Conservation (phyloP, 1,140 invertebrate genomes). For the Acyrthosiphon pisum region DNA sequence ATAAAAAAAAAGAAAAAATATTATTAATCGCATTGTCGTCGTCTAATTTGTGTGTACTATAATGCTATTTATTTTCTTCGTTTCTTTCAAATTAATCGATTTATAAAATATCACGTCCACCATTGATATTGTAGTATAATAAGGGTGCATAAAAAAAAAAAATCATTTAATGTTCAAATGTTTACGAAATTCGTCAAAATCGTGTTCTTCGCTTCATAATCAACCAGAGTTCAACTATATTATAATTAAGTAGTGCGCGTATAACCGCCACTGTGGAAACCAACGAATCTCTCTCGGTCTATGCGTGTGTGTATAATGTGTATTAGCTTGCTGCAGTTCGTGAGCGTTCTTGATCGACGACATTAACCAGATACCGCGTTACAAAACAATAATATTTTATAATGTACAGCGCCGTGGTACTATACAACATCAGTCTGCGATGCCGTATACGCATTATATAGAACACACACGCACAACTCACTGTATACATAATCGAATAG, state of each 20-base stretch:
- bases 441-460: neutral
- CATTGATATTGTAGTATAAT: neutral
- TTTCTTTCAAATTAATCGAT: neutral
- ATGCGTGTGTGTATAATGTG: neutral
- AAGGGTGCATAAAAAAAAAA: neutral
- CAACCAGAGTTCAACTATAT: neutral
- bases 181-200: too few species aligned
- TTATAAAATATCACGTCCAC: neutral
- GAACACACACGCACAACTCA: neutral
- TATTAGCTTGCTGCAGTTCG: neutral
- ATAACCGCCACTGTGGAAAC: neutral
- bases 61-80: neutral
- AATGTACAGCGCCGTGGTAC: neutral
- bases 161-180: too few species aligned
- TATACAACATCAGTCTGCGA: neutral
- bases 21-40: neutral
- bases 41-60: neutral
- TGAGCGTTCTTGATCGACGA: neutral
- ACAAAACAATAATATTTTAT: neutral
- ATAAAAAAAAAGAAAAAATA: neutral
- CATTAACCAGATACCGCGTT: conserved; percentile 45
- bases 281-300: neutral
- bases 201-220: neutral
- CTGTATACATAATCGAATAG: too few species aligned
- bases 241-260: neutral